Base-by-base conservation (phyloP, 2,113 vertebrate species). In the Bubo scandiacus region DNA sequence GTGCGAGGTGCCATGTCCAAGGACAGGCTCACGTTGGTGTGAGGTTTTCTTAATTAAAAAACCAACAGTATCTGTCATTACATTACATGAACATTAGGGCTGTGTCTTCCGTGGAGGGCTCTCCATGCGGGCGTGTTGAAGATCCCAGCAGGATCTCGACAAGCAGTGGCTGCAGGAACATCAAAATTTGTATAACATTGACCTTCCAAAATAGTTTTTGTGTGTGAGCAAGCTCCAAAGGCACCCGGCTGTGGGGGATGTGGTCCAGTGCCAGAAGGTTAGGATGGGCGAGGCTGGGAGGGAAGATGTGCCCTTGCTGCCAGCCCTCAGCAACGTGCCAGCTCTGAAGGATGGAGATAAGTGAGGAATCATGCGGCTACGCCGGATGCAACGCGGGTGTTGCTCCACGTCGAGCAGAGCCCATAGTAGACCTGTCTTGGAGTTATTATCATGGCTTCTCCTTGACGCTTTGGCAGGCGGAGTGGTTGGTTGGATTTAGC, bases 341-440 rank as follows among this genome's bases (percentile, higher is more conserved):
- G 74, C 2, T 11, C 19, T 45, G 61, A 77, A 77, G 82, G 88
- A 32, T 38, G 1, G 5, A 71, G 89, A 75, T 40, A 81, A 70
- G 57, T 4, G 43, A 38, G 89, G 73, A 27, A 27, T 57, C 36
- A 4, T 11, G 6, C 54, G 84, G 54, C 77, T 49, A 54, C 1
- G 12, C 38, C 45, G 29, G 66, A 26, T 9, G 3, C 30, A 5
- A 49, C 3, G 6, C 32, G 36, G 58, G 65, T 17, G 55, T 49
- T 71, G 75, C 51, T 77, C 74, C 1, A 3, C 3, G 0, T 42
- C 26, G 45, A 45, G 49, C 88, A 61, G 72, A 67, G 38, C 40
- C 18, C 17, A 0, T 4, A 0, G 42, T 15, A 12, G 67, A 1
- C 10, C 30, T 20, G 0, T 18, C 29, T 11, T 49, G 70, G 25